Base-by-base conservation (phyloP, 1,140 invertebrate species). In the Episyrphus balteatus region DNA sequence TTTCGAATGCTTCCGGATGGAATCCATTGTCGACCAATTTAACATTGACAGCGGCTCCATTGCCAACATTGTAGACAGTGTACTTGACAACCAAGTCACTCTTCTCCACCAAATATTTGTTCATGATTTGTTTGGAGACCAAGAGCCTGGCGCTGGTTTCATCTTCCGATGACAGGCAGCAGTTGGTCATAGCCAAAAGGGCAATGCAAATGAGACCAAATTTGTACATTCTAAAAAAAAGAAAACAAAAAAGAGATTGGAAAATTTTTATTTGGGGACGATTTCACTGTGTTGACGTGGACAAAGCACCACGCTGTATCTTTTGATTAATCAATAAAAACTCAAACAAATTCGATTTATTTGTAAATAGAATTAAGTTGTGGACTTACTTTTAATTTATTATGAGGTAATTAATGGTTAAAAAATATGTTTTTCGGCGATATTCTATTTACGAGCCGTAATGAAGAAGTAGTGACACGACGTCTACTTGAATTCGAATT, bases 71-170 rank as follows among this genome's bases (percentile, higher is more conserved):
- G 66, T 82, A 86, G 41, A 91, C 71, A 15, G 85, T 86, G 57
- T 91, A 91, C 75, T 95, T 91, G 36, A 98, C 84, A 55, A 98
- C 79, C 56, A 98, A 83, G 69, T 99, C 95, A 82, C 92, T 92
- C 62, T 88, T 86, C 76, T 99, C 94, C n/a, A 99, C 94, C 44
- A 98, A 73, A 68, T 97, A 98, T 73, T 89, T 93, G 61, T 98
- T 98, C n/a, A 98, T 75, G 58, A 98, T 83, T 71, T 89, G 85
- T 72, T 92, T 92, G 5, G 85, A 86, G 13, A 90, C 79, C 42
- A 92, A 70, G 38, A 92, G 69, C 54, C 80, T 76, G 14, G 88
- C 86, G 43, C 76, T 73, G 42, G 76, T 75, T 52, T 81, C 80
- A 55, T 87, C 84, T 45, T 85, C 82, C 33, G 76, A 59, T 10